Conservation (phyloP, 2,888 invertebrate genomes). For the Rhaphigaster nebulosa region DNA sequence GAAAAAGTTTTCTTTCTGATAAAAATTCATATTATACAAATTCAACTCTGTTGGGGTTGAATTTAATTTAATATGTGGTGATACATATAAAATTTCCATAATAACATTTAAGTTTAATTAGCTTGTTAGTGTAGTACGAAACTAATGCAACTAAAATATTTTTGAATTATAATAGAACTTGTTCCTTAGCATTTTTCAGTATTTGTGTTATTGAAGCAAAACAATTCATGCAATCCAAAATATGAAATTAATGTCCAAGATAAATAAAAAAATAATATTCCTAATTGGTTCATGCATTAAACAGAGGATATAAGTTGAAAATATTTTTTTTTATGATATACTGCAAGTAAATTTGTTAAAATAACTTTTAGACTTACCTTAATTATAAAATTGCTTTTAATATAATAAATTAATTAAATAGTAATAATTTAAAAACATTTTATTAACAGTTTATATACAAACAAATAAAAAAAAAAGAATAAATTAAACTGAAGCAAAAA, state of each 20-base stretch:
- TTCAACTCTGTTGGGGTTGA: no score
- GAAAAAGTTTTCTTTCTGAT: neutral
- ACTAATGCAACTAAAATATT: neutral
- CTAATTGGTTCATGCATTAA: neutral
- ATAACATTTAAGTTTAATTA: neutral
- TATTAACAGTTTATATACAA: constrained; percentile 37
- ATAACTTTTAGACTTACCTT: constrained; percentile 27
- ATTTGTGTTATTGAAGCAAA: neutral
- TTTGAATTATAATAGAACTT: neutral
- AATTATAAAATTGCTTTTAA: constrained; percentile 7
- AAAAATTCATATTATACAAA: neutral
- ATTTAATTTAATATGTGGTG: neutral
- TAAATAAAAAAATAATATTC: neutral
- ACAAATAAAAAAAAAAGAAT: constrained; percentile 9
- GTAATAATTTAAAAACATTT: constrained; percentile 40
- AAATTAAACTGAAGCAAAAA: constrained; percentile 11
- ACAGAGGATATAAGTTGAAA: neutral
- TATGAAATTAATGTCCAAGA: neutral
- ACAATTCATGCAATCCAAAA: neutral
- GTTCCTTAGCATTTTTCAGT: neutral
- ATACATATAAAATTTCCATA: neutral
- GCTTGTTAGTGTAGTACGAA: no score
- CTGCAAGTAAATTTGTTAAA: neutral
- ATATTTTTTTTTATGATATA: neutral
- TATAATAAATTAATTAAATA: constrained; percentile 37